Conservation (phyloP, 2,888 invertebrate genomes). For the Stenoptilia bipunctidactyla region DNA sequence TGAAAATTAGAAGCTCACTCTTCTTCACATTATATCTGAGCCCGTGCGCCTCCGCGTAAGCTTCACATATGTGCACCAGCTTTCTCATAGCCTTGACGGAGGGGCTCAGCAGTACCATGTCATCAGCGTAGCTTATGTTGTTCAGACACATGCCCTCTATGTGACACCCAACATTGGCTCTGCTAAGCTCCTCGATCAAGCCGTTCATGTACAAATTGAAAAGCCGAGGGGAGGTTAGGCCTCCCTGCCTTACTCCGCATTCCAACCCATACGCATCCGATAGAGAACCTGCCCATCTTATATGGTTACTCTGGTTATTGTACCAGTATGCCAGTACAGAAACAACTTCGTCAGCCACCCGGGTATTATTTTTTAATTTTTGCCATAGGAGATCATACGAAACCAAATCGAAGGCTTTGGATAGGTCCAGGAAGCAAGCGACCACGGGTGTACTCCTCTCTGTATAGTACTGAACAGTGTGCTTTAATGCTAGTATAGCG, state of each 20-base stretch:
- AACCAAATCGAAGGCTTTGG: constrained; percentile 1
- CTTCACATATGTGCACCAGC: too few relatives aligned
- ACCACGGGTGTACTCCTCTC: not conserved
- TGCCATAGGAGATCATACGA: too few relatives aligned
- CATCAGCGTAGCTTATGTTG: too few relatives aligned
- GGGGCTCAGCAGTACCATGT: too few relatives aligned
- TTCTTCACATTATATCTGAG: too few relatives aligned
- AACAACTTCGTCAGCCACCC: too few relatives aligned
- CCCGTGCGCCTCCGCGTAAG: too few relatives aligned
- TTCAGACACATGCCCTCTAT: too few relatives aligned
- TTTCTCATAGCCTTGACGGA: too few relatives aligned
- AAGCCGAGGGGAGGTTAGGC: not conserved
- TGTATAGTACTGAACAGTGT: not conserved
- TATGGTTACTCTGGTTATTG: constrained; percentile 8
- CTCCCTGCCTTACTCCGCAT: constrained; percentile 13
- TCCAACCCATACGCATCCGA: constrained; percentile 8
- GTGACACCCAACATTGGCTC: too few relatives aligned
- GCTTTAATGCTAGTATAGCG: constrained; percentile 1
- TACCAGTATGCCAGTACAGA: constrained; percentile 5
- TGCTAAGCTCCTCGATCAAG: constrained; percentile 3
- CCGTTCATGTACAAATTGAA: constrained; percentile 3
- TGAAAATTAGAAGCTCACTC: too few relatives aligned
- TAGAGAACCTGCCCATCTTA: constrained; percentile 6
- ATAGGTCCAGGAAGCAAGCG: constrained; percentile 1
- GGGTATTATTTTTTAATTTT: too few relatives aligned